Base-by-base conservation (phyloP, 2,113 vertebrate species). In the Chrysemys picta region DNA sequence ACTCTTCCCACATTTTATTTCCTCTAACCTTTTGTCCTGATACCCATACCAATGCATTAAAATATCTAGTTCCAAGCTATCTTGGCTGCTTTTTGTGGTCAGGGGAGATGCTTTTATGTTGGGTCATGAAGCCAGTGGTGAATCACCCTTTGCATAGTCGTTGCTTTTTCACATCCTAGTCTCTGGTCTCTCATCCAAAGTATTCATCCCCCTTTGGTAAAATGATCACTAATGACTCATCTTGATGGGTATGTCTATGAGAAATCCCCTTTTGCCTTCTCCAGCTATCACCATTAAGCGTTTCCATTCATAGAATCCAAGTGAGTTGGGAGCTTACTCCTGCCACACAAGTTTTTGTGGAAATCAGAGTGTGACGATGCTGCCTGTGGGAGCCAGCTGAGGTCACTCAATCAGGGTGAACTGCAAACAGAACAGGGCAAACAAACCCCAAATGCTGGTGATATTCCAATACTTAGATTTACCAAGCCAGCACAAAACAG, bases 21-120 rank as follows among this genome's bases (percentile, higher is more conserved):
- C 96, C 95, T 94, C 72, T 97, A 85, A 97, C 93, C 94, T 97
- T 95, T 96, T 96, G 97, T 91, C 97, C 95, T 75, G 49, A 38
- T 91, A 72, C 47, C 53, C 89, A 21, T 96, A 95, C 95, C 82
- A 95, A 31, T 90, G 57, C 79, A 54, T 95, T 96, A 86, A 97
- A 97, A 91, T 93, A 95, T 56, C 90, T 84, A 96, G 27, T 97
- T 97, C 88, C 89, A 50, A 91, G 88, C 93, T 95, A 89, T 88
- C 84, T 94, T 94, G 85, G 93, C 94, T 89, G 75, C 89, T 95
- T 81, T 80, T 96, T 93, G 81, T 92, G 94, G 89, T 98, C 94
- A 96, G 57, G 50, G 81, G 52, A 92, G 96, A 96, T 97, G 85
- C 87, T 95, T 97, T 97, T 93, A 49, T 95, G 49, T 96, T 95